Evolutionary conservation across 2,797 vertebrate genomes (phyloP), one percentile per base, ranked within the genome.

Genomic region (Lutjanus argentimaculatus): DNA sequence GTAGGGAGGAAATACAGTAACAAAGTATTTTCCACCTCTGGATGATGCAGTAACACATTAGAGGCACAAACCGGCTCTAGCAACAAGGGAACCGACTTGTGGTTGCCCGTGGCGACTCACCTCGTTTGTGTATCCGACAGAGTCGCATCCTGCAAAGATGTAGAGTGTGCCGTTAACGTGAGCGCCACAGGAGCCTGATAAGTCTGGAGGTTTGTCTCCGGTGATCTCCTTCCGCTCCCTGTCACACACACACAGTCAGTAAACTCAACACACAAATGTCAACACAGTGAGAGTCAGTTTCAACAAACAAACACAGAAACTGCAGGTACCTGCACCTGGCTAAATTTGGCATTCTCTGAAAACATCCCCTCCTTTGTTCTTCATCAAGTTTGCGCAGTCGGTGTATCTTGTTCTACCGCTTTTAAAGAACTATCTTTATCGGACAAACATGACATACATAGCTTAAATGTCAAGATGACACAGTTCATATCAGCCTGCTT

Each of bases 61-160:
- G 25, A 30, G 67, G 22, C 21, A 25, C 8, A 21, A 40, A 68
- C 36, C 43, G 51, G 14, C 51, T 52, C 19, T 3, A 15, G 12
- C 11, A 52, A 19, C 48, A 15, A 67, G 42, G 13, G 43, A 30
- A 6, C 16, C 17, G 0, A 0, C 17, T 11, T 21, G 1, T 14
- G 43, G 19, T 36, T 3, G 10, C 25, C 58, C 7, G 2, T 1
- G 1, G 17, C 0, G 4, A n/a, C 77, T 71, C 78, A 98, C 98
- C 95, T 96, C 93, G 85, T 98, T 98, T 46, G 96, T 97, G 95
- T 97, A 97, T 78, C 96, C 96, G 55, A 85, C 91, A 13, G 94
- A 84, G 88, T 97, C 95, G 81, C 96, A 97, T 77, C 98, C 98
- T 78, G 96, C 98, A 85, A 99, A 99, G 80, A 99, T 90, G 90